Evolutionary conservation across 2,797 vertebrate genomes (phyloP), one percentile per base, ranked within the genome.

Genomic region (Linurgus olivaceus): DNA sequence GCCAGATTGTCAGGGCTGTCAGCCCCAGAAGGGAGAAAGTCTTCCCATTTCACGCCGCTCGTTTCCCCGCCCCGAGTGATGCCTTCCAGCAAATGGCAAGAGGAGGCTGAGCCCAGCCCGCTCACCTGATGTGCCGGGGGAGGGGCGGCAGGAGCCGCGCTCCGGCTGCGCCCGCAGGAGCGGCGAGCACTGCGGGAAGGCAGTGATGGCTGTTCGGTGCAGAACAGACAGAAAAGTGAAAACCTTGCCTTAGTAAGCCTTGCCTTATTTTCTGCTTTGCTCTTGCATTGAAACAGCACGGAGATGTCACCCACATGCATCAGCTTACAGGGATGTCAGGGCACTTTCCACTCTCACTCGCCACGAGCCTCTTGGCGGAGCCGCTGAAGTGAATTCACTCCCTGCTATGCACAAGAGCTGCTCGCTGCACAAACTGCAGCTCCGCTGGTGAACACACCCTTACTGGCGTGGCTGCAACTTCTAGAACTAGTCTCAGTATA

Each of bases 201-300:
- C 6, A 5, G 3, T 0, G 20, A 0, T 17, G 70, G 21, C 0
- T 3, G 33, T 11, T 68, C 0, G 1, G 7, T 9, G 51, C 59
- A 15, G 7, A 59, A 13, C 12, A 37, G 29, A 47, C 50, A 35
- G 8, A 38, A 11, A 38, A 42, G 10, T 8, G 4, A 44, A 79
- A 85, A 61, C 50, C 13, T 33, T 4, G n/a, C 47, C 13, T 79
- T 25, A 13, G n/a, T 18, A 55, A 28, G 8, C 47, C 12, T 72
- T 84, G 24, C 47, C 26, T 73, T 48, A 9, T 51, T 76, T 82
- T 82, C 55, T 66, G 1, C 10, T 37, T 66, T 88, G n/a, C 3
- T 70, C 19, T 58, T 13, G 18, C 0, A 1, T n/a, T 45, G 59
- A 28, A 78, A 21, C 24, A 28, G 11, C 11, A 2, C 6, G 21